These are phyloP conservation scores for Cherax quadricarinatus DNA, from an alignment of 1,140 invertebrate genomes.

Conservation along the genomic window DNA sequence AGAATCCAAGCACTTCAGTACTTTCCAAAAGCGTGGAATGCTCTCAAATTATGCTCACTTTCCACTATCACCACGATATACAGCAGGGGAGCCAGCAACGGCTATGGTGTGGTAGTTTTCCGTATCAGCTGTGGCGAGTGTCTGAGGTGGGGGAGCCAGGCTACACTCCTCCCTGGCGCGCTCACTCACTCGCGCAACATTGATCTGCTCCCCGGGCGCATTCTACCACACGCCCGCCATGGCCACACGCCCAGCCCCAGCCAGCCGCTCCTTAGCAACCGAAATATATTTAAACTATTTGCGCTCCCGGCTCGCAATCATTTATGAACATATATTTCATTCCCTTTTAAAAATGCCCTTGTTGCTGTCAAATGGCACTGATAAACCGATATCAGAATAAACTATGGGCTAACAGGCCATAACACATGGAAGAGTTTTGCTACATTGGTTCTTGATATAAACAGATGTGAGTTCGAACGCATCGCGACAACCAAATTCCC, in stretches of 20 bases:
- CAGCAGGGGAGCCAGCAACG: neutral
- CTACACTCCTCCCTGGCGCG: constrained; percentile 3
- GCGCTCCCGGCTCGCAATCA: neutral
- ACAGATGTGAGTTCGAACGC: neutral
- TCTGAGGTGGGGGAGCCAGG: neutral
- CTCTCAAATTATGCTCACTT: neutral
- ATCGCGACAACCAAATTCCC: neutral
- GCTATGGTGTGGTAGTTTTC: constrained; percentile 9
- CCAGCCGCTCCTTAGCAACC: constrained; percentile 1
- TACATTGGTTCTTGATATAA: neutral
- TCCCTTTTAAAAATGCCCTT: too few relatives aligned
- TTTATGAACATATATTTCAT: too few relatives aligned
- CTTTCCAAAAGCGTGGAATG: neutral
- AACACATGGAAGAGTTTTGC: neutral
- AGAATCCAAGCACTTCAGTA: neutral
- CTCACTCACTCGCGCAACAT: neutral
- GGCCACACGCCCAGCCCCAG: neutral
- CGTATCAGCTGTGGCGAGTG: constrained; percentile 12
- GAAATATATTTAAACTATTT: neutral
- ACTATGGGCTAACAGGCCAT: neutral
- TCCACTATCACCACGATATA: neutral
- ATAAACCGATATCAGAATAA: neutral
- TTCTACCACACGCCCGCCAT: neutral
- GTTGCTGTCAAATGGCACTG: too few relatives aligned
- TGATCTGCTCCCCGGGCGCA: constrained; percentile 7